Conservation (phyloP, 2,113 vertebrate genomes). For the Antechinus stuartii region DNA sequence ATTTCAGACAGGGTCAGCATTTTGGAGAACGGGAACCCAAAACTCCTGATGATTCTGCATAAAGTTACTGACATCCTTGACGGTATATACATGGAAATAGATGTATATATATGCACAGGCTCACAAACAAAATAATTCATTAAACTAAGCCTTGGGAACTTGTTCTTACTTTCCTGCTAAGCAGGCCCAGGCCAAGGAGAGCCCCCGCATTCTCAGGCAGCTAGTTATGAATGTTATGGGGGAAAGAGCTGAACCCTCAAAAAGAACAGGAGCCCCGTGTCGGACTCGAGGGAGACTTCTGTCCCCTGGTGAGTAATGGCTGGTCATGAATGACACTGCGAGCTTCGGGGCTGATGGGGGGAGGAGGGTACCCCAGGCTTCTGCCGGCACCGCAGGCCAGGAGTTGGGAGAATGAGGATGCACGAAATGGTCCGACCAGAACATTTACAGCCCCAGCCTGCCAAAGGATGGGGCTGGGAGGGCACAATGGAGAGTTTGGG, state of each 20-base stretch:
- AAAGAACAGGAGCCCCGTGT: not conserved
- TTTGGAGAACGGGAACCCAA: not conserved
- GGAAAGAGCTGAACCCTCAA: not conserved
- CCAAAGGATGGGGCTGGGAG: not conserved
- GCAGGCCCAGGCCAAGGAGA: not conserved
- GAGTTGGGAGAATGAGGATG: not conserved
- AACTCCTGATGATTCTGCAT: not conserved
- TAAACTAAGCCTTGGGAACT: not conserved
- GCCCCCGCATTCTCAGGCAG: not conserved
- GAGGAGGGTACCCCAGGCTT: no score
- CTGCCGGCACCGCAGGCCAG: not conserved
- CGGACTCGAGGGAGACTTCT: not conserved
- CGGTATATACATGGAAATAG: not conserved
- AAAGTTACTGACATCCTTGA: not conserved
- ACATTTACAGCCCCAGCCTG: not conserved
- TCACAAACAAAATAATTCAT: not conserved
- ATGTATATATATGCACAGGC: not conserved
- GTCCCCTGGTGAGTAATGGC: not conserved
- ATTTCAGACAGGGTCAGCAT: no score
- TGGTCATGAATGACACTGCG: not conserved
- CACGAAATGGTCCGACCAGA: not conserved
- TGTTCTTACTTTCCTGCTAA: not conserved
- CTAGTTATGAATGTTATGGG: not conserved
- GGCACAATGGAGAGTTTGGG: not conserved
- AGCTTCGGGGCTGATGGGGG: no score